Conservation (phyloP, 2,888 invertebrate genomes). For the Zelleria hepariella region DNA sequence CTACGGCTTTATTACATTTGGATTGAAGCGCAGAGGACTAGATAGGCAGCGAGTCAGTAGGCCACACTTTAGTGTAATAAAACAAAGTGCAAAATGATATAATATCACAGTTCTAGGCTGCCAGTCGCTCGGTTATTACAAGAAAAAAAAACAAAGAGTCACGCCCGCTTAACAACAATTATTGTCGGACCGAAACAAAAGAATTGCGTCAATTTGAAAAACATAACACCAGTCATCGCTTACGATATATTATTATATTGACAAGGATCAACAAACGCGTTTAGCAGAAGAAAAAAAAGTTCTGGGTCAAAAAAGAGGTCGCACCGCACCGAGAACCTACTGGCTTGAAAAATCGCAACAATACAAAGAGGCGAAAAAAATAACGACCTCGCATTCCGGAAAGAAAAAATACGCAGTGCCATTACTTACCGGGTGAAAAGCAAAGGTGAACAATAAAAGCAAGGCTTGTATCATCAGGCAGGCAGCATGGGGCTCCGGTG, state of each 20-base stretch:
- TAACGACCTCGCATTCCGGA: neutral
- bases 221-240: neutral
- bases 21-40: neutral
- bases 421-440: conserved; percentile 20
- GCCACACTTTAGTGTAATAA: neutral
- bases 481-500: conserved; percentile 32
- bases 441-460: conserved; percentile 43
- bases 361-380: neutral
- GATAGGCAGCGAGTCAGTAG: neutral
- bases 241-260: neutral
- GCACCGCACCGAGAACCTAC: neutral
- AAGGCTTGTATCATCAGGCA: conserved; percentile 37
- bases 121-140: neutral
- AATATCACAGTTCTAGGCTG: neutral
- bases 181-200: neutral
- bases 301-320: neutral
- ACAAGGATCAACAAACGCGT: neutral
- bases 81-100: neutral
- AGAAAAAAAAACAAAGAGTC: neutral
- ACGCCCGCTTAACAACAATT: neutral
- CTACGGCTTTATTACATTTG: neutral
- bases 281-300: neutral
- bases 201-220: neutral
- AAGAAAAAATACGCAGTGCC: neutral
- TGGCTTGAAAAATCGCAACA: neutral